Conservation (phyloP, 2,113 vertebrate species). For the Accipiter virgatus region DNA sequence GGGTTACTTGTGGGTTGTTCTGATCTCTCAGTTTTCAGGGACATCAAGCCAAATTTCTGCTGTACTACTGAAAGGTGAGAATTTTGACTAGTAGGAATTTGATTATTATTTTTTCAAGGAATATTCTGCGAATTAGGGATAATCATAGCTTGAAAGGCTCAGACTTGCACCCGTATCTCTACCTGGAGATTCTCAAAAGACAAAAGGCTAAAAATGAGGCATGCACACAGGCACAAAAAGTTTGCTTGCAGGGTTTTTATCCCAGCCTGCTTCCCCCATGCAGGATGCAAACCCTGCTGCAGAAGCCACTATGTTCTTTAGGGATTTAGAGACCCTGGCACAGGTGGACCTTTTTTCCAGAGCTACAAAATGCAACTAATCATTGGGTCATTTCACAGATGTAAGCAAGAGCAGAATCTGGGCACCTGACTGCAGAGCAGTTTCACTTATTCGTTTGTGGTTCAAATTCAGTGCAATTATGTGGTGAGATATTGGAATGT, state of each 20-base stretch:
- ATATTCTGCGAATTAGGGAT: background rate
- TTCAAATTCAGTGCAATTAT: background rate
- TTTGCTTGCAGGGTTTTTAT: background rate
- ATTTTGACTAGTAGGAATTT: background rate
- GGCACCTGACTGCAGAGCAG: background rate
- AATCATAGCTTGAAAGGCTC: background rate
- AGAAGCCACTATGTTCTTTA: background rate
- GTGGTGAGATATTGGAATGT: background rate
- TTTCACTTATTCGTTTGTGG: background rate
- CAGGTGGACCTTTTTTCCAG: background rate
- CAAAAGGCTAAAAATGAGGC: background rate
- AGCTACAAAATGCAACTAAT: background rate
- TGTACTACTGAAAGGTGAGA: background rate
- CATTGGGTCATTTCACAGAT: rapidly evolving
- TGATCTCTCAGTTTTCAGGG: background rate
- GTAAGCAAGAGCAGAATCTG: background rate
- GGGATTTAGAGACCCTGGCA: background rate
- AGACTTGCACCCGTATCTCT: background rate
- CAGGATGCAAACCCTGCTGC: background rate
- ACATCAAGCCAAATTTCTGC: background rate
- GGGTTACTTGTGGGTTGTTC: background rate
- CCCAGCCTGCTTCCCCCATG: rapidly evolving
- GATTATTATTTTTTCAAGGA: background rate
- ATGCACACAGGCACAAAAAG: background rate
- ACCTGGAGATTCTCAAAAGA: background rate